Conservation (phyloP, 2,888 invertebrate genomes). For the Sthenelais limicola region DNA sequence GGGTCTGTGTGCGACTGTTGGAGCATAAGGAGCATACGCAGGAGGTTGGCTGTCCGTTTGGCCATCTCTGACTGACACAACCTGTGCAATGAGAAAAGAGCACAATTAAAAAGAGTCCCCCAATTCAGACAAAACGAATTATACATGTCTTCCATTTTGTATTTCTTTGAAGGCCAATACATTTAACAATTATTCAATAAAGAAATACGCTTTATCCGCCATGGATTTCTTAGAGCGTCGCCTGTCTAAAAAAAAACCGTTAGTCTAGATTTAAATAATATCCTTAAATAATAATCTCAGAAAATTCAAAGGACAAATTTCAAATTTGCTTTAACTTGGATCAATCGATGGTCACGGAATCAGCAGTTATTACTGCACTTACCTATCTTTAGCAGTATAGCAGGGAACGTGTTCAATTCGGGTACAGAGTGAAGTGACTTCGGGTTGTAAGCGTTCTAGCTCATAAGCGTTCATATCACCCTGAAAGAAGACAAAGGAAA, state of each 20-base stretch:
- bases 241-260: no score
- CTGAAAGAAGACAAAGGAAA: slow-evolving; percentile 51
- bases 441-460: slow-evolving; percentile 75
- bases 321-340: no score
- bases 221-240: no score
- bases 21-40: slow-evolving; percentile 72
- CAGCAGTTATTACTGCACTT: no score
- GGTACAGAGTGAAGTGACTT: slow-evolving; percentile 75
- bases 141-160: no score
- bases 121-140: background rate
- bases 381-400: slow-evolving; percentile 75
- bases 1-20: slow-evolving; percentile 32
- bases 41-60: slow-evolving; percentile 75
- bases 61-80: slow-evolving; percentile 78
- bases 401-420: slow-evolving; percentile 75
- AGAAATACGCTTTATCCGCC: no score
- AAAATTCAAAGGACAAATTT: no score
- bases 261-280: no score
- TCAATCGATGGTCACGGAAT: no score
- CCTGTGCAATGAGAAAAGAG: slow-evolving; percentile 61
- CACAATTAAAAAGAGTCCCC: background rate
- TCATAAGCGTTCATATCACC: slow-evolving; percentile 68
- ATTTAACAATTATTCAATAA: no score
- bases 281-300: no score
- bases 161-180: no score